Percentiles rank a stretch among this genome's conserved stretches.
Evolutionary conservation across 2,113 vertebrate genomes (phyloP).

Genomic region (Nothobranchius furzeri): DNA sequence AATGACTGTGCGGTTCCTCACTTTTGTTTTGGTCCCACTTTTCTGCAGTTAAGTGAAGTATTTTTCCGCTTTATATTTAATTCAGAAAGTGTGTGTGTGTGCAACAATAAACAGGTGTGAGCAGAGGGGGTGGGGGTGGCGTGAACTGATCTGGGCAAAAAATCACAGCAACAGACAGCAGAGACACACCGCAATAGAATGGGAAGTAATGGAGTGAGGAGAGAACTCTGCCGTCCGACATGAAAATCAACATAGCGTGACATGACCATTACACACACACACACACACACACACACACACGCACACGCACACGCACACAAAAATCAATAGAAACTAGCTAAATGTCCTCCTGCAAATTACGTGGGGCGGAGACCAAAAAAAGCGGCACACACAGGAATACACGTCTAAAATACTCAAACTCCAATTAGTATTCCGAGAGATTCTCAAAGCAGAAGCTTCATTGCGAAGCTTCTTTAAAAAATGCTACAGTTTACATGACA

Average conservation of each 20-base stretch:
- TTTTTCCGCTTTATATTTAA: constrained; percentile 40
- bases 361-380: constrained; percentile 3
- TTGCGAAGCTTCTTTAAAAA: background rate
- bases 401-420: background rate
- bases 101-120: constrained; percentile 53
- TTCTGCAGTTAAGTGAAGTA: constrained; percentile 10
- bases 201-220: constrained; percentile 71
- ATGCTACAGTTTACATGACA: background rate
- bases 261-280: constrained; percentile 48
- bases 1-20: constrained; percentile 16
- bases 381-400: background rate
- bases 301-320: background rate
- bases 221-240: constrained; percentile 66
- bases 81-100: constrained; percentile 21
- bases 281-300: constrained; percentile 1
- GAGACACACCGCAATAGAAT: constrained; percentile 45
- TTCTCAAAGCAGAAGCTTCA: constrained; percentile 3
- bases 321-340: constrained; percentile 57
- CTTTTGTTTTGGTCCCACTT: constrained; percentile 36
- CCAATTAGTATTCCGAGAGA: constrained; percentile 18
- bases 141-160: constrained; percentile 41
- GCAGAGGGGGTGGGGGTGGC: constrained; percentile 15
- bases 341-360: constrained; percentile 36
- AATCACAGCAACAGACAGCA: constrained; percentile 33
- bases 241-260: constrained; percentile 69